These are phyloP conservation scores for Liasis olivaceus DNA, from an alignment of 2,797 vertebrate genomes.

Conservation along the genomic window DNA sequence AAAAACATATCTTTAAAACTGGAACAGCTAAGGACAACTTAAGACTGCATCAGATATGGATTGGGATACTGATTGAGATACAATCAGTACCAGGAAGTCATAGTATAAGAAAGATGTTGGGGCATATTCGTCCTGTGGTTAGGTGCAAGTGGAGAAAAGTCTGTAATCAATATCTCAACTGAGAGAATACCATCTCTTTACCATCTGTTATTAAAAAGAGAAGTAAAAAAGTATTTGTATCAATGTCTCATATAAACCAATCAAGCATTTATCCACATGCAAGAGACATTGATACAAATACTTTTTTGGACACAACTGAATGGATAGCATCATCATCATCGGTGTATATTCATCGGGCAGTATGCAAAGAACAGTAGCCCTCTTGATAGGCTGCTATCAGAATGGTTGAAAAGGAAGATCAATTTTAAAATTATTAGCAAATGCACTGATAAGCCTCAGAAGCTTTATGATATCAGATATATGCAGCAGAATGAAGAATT, in stretches of 20 bases:
- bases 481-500: background rate
- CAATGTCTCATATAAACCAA: background rate
- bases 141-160: background rate
- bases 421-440: background rate
- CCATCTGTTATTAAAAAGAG: background rate
- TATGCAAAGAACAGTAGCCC: background rate
- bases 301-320: too few species aligned
- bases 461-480: background rate
- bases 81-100: background rate
- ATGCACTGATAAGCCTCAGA: background rate
- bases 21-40: background rate
- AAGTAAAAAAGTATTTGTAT: background rate
- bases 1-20: background rate
- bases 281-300: too few species aligned
- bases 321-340: too few species aligned
- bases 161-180: background rate
- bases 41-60: background rate
- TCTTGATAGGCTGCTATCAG: background rate
- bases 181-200: background rate
- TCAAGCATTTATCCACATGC: background rate
- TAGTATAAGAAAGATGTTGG: background rate
- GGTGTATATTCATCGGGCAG: background rate
- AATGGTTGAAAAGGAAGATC: background rate
- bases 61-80: background rate
- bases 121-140: background rate